Evolutionary conservation across 1,140 invertebrate species (phyloP), one percentile per base, ranked within the genome.

Genomic region (Phymastichus coffea): DNA sequence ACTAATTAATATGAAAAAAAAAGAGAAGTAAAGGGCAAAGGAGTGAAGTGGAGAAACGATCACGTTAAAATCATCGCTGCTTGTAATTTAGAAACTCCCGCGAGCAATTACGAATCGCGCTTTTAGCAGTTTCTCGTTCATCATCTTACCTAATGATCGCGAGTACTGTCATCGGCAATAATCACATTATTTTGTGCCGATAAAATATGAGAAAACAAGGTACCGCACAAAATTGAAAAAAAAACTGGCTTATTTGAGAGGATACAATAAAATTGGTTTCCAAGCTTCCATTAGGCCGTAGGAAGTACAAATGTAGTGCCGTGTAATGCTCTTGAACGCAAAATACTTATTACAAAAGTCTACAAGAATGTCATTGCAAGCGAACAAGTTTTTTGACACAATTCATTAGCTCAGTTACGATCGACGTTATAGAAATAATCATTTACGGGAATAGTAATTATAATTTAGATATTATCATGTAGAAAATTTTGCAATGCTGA

Each of bases 21-120:
- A 25, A n/a, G 26, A 12, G 43, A n/a, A 43, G 33, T 47, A 57
- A 37, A 22, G 48, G n/a, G n/a, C n/a, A n/a, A n/a, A n/a, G n/a
- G n/a, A n/a, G n/a, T n/a, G n/a, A n/a, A 28, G n/a, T 30, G 26
- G 23, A 26, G 12, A 46, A 46, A 25, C n/a, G n/a, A n/a, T n/a
- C n/a, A n/a, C n/a, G n/a, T n/a, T n/a, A n/a, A 46, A 44, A 44
- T 44, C 41, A 59, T 53, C 20, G n/a, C 57, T 44, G n/a, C n/a
- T 59, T 52, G 41, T 26, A 44, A 59, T 59, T 59, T 53, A 51
- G 15, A 44, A 58, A 58, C 28, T 26, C 15, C 17, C 6, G n/a
- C 12, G 20, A n/a, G 20, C 40, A 58, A 58, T 58, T 51, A 58
- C 25, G 25, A 43, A 30, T 14, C 25, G 15, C 19, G 10, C 22